These are phyloP conservation scores for Carcharodon carcharias DNA, from an alignment of 2,797 vertebrate genomes.

Conservation along the genomic window DNA sequence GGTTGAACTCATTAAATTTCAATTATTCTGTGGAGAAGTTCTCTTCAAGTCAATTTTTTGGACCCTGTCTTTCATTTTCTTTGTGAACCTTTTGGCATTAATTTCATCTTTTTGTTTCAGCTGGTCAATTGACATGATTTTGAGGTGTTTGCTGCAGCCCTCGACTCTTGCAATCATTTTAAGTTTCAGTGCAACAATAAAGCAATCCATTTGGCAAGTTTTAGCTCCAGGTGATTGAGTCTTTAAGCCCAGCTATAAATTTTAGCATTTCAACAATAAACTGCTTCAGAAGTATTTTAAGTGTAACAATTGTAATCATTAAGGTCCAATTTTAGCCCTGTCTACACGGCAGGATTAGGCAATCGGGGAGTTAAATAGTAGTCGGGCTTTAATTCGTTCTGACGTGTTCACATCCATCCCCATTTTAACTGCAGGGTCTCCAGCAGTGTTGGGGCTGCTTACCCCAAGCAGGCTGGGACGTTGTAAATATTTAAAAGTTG, in stretches of 20 bases:
- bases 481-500: background rate
- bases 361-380: background rate
- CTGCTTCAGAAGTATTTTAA: background rate
- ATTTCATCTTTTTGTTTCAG: background rate
- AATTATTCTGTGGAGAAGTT: background rate
- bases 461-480: background rate
- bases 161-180: background rate
- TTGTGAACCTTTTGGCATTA: background rate
- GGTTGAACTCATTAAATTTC: background rate
- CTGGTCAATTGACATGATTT: background rate
- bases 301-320: background rate
- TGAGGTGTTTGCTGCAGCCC: background rate
- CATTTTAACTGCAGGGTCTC: background rate
- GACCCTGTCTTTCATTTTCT: background rate
- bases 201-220: background rate
- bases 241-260: background rate
- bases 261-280: background rate
- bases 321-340: background rate
- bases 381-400: too few relatives aligned
- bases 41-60: background rate
- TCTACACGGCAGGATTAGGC: background rate
- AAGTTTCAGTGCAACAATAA: background rate
- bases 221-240: background rate
- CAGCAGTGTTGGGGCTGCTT: background rate
- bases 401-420: background rate